phyloP scores from a whole-genome alignment of 1,140 invertebrate species.

The Drosophila elegans region DNA sequence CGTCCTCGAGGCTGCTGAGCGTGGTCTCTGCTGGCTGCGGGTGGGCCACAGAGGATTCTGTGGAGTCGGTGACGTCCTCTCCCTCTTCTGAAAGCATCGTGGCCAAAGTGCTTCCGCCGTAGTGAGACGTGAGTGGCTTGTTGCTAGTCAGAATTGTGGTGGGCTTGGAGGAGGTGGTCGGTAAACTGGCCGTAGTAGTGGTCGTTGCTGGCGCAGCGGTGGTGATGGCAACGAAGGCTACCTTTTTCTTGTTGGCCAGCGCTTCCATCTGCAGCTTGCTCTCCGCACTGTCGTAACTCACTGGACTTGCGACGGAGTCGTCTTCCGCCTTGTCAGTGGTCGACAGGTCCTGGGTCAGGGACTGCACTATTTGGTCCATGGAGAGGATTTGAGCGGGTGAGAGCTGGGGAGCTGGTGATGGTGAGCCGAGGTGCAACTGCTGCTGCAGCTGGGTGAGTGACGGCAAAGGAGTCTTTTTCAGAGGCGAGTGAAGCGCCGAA shows the following conservation, averaged over 20 bases:
- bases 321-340: slow-evolving; percentile 43
- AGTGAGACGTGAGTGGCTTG: slow-evolving; percentile 43
- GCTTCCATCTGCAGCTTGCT: slow-evolving; percentile 45
- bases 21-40: slow-evolving; percentile 42
- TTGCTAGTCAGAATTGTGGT: slow-evolving; percentile 32
- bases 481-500: slow-evolving; percentile 6
- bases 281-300: slow-evolving; percentile 63
- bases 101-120: slow-evolving; percentile 71
- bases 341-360: slow-evolving; percentile 58
- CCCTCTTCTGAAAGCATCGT: slow-evolving; percentile 70
- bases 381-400: slow-evolving; percentile 67
- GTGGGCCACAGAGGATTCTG: slow-evolving; percentile 11
- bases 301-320: slow-evolving; percentile 11
- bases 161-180: slow-evolving; percentile 25
- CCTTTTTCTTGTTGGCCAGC: slow-evolving; percentile 56
- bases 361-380: slow-evolving; percentile 76
- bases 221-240: slow-evolving; percentile 1
- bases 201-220: neutral
- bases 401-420: slow-evolving; percentile 56
- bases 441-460: slow-evolving; percentile 65
- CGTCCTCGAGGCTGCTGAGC: slow-evolving; percentile 52
- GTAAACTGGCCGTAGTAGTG: neutral
- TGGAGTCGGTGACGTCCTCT: slow-evolving; percentile 34
- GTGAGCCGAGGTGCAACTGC: slow-evolving; percentile 54
- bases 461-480: slow-evolving; percentile 64